These are phyloP conservation scores for Lepilemur septentrionalis DNA, from an alignment of 2,797 vertebrate genomes.

Conservation along the genomic window DNA sequence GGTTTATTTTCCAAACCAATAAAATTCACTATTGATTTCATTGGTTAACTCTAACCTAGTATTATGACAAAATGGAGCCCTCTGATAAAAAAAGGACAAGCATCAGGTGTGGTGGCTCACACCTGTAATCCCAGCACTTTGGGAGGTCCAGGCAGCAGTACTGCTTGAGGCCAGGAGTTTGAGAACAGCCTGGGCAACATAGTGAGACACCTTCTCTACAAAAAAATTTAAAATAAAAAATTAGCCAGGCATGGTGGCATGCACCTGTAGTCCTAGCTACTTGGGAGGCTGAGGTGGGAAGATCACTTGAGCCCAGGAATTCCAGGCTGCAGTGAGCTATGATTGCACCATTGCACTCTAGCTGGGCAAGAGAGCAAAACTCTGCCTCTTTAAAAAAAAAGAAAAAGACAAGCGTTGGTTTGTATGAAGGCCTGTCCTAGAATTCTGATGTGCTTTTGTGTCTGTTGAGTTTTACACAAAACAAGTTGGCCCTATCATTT, in stretches of 20 bases:
- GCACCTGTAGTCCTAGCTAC: not conserved
- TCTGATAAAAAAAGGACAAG: not conserved
- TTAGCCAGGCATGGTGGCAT: not conserved
- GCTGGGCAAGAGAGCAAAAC: not conserved
- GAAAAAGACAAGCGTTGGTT: not conserved
- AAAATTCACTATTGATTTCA: not conserved
- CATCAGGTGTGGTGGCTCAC: not conserved
- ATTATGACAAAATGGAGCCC: not conserved
- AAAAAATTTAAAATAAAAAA: not conserved
- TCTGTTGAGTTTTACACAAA: not conserved
- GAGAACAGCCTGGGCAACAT: not conserved
- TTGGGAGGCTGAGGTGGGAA: not conserved
- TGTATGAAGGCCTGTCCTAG: not conserved
- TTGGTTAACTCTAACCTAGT: not conserved
- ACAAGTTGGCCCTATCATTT: not conserved
- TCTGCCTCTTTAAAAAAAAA: not conserved
- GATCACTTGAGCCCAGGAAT: not conserved
- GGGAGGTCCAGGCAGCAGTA: not conserved
- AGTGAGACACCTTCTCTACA: not conserved
- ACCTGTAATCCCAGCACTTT: not conserved
- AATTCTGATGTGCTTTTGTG: not conserved
- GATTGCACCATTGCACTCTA: not conserved
- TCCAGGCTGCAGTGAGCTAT: not conserved
- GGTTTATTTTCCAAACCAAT: not conserved
- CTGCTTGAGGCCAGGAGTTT: not conserved